These are phyloP conservation scores for Dorcus hopei DNA, from an alignment of 2,888 invertebrate genomes.

Conservation along the genomic window DNA sequence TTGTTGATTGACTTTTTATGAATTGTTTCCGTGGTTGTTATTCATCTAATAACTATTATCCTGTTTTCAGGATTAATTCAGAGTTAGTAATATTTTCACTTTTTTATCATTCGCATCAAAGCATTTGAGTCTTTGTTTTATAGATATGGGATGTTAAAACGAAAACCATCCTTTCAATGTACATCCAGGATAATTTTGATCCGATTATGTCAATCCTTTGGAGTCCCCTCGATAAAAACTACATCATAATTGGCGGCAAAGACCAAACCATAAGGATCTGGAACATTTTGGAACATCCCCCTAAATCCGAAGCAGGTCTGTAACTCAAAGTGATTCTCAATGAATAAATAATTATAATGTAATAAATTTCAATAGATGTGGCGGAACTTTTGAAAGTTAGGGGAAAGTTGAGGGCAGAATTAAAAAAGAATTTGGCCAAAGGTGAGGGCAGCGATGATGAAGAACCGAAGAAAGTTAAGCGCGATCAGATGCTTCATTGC, in stretches of 20 bases:
- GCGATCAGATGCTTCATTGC: constrained; percentile 24
- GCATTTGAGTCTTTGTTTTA: not conserved
- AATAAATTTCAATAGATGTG: not conserved
- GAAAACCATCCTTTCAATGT: constrained; percentile 58
- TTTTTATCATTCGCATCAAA: too few relatives aligned
- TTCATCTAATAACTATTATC: too few relatives aligned
- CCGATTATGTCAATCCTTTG: constrained; percentile 60
- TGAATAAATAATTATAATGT: not conserved
- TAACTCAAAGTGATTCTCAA: not conserved
- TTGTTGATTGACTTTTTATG: too few relatives aligned
- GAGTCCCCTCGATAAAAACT: constrained; percentile 60
- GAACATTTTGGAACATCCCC: constrained; percentile 45
- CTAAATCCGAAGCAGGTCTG: constrained; percentile 12
- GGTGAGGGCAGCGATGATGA: constrained; percentile 3
- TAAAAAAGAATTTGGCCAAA: constrained; percentile 7
- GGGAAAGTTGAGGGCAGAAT: constrained; percentile 1
- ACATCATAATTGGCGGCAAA: constrained; percentile 63
- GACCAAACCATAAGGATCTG: constrained; percentile 68
- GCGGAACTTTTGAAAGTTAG: not conserved
- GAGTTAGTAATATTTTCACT: too few relatives aligned
- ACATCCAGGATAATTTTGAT: constrained; percentile 54
- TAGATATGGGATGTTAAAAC: constrained; percentile 64
- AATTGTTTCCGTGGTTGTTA: too few relatives aligned
- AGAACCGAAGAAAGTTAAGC: constrained; percentile 19
- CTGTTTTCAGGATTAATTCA: too few relatives aligned